Base-by-base conservation (phyloP, 1,140 invertebrate genomes). In the Nephila pilipes region DNA sequence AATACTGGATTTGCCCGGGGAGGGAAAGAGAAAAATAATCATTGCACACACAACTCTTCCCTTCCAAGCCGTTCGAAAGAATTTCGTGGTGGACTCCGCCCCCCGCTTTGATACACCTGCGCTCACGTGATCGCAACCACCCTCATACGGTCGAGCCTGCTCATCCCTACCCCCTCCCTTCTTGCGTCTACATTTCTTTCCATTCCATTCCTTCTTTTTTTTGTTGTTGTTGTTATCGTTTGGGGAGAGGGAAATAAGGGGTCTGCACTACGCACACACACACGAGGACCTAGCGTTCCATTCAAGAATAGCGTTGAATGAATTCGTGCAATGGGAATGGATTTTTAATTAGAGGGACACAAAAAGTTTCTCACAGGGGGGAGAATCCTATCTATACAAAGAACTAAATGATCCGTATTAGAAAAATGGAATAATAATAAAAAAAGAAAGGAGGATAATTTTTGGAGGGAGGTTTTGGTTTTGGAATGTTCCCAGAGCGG, bases 71-170 rank as follows among this genome's bases (percentile, higher is more conserved):
- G 38, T 81, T 46, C 54, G n/a, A 55, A 85, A 18, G 80, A 65
- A 80, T 57, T 87, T 93, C 91, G 91, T 93, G 91, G 91, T 25
- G 25, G 29, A 87, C 85, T 65, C 75, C 85, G 83, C 85, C 85
- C 63, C 91, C 54, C 69, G 90, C 54, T 54, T 54, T 25, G 65
- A 55, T 87, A 58, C 81, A 92, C 81, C 80, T 92, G 80, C 38
- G 63, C 32, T 85, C 91, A 93, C 85, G 91, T 92, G 83, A 92
- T 83, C 75, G 2, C 29, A 25, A 18, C 83, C 91, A 93, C 91
- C 91, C 91, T 80, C 91, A 87, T 65, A 85, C 18, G 38, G 25
- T 14, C 38, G 36, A n/a, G 36, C 46, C 38, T 32, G 55, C 14
- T 0, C 22, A n/a, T n/a, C 55, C 25, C 57, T 14, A 58, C 83